These are phyloP conservation scores for Propsilocerus akamusi DNA, from an alignment of 1,140 invertebrate species.

Conservation along the genomic window DNA sequence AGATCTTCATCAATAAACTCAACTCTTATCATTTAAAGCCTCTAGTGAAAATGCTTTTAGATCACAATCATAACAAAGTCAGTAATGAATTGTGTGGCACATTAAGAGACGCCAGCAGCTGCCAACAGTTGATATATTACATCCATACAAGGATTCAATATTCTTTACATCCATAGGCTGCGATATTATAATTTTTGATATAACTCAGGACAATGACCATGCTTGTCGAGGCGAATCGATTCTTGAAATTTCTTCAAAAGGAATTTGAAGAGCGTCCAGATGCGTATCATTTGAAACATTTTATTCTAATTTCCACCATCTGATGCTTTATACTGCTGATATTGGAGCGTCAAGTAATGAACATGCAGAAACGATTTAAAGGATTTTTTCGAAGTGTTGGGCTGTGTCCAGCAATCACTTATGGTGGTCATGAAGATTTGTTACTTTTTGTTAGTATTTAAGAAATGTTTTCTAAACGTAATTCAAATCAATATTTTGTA, in stretches of 20 bases:
- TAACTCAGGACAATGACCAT: neutral
- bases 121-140: too few species aligned
- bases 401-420: constrained; percentile 1
- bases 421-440: neutral
- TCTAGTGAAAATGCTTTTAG: too few species aligned
- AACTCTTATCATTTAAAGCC: too few species aligned
- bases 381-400: neutral
- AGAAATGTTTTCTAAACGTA: neutral
- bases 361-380: neutral
- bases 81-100: too few species aligned
- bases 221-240: neutral
- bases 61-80: too few species aligned
- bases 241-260: neutral
- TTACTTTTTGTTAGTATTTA: neutral
- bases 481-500: neutral
- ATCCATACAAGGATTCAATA: too few species aligned
- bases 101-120: too few species aligned
- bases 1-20: too few species aligned
- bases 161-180: too few species aligned
- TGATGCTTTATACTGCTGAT: neutral
- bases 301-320: neutral
- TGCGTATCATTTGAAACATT: neutral
- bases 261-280: neutral
- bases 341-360: constrained; percentile 3
- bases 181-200: neutral